Percentiles rank a stretch among this genome's conserved stretches.
Evolutionary conservation across 2,888 invertebrate genomes (phyloP).

Genomic region (Drosophila macrospina): DNA sequence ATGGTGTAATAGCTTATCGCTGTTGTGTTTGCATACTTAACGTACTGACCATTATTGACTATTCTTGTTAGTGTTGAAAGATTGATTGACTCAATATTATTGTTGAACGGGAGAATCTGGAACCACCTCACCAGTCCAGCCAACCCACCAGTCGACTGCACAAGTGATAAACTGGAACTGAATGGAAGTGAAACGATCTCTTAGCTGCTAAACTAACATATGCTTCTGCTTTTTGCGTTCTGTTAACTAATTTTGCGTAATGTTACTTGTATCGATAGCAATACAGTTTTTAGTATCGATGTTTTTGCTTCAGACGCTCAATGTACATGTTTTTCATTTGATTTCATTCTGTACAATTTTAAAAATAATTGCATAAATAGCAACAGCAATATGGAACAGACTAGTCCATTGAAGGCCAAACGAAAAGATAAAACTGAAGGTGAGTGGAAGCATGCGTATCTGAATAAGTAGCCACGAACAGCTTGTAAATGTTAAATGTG

Average conservation of each 20-base stretch:
- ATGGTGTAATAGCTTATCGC: slow-evolving; percentile 12
- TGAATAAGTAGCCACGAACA: slow-evolving; percentile 40
- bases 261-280: not conserved
- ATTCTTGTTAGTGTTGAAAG: slow-evolving; percentile 17
- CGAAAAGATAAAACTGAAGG: slow-evolving; percentile 67
- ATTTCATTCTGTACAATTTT: slow-evolving; percentile 31
- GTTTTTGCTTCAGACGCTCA: slow-evolving; percentile 23
- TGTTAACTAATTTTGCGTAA: not conserved
- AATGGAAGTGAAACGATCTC: slow-evolving; percentile 37
- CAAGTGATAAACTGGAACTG: slow-evolving; percentile 8
- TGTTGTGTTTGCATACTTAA: not conserved
- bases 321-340: slow-evolving; percentile 45
- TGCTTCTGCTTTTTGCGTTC: not conserved
- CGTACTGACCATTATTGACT: slow-evolving; percentile 29
- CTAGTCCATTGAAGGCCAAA: slow-evolving; percentile 58
- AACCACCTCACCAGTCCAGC: slow-evolving; percentile 29
- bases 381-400: slow-evolving; percentile 55
- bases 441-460: slow-evolving; percentile 59
- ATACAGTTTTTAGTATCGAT: too few relatives aligned
- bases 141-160: slow-evolving; percentile 13
- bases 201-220: slow-evolving; percentile 4
- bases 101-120: slow-evolving; percentile 24
- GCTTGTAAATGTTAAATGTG: slow-evolving; percentile 48
- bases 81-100: slow-evolving; percentile 26
- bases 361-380: slow-evolving; percentile 30